Percentiles rank a stretch among this genome's conserved stretches.
These are phyloP conservation scores for Pristionchus japonicus DNA, from an alignment of 2,888 invertebrate species.

Conservation along the genomic window DNA sequence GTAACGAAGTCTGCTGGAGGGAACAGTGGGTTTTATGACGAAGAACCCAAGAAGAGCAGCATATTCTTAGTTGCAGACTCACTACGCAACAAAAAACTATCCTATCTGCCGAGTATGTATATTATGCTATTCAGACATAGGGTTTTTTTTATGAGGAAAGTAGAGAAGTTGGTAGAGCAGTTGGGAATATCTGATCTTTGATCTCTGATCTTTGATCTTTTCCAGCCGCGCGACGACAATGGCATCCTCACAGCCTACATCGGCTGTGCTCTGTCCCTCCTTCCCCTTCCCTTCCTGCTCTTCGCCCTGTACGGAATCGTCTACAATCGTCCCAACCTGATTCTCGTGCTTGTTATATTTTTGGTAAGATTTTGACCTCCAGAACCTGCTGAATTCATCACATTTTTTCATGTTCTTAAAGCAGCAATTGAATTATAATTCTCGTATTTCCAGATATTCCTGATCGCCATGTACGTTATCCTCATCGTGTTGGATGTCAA, in stretches of 20 bases:
- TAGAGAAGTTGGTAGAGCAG: too few relatives aligned
- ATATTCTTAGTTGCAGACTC: neutral
- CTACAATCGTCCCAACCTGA: constrained; percentile 33
- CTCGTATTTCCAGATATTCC: neutral
- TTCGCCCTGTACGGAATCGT: constrained; percentile 16
- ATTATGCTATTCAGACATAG: too few relatives aligned
- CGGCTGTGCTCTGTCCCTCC: constrained; percentile 10
- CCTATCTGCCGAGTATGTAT: too few relatives aligned
- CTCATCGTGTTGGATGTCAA: neutral
- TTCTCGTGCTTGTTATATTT: neutral
- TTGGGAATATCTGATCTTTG: too few relatives aligned
- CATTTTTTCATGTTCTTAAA: too few relatives aligned
- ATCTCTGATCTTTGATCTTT: too few relatives aligned
- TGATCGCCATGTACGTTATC: neutral
- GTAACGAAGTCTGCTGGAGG: neutral
- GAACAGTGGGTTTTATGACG: neutral
- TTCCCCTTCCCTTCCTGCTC: neutral
- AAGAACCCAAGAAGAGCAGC: neutral
- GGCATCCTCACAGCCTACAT: neutral
- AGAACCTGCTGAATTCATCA: too few relatives aligned
- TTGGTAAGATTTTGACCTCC: neutral
- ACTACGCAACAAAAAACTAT: too few relatives aligned
- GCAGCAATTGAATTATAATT: neutral
- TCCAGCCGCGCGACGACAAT: neutral
- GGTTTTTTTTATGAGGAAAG: too few relatives aligned